Evolutionary conservation across 2,113 vertebrate genomes (phyloP), one percentile per base, ranked within the genome.

Genomic region (Zosterops borbonicus): DNA sequence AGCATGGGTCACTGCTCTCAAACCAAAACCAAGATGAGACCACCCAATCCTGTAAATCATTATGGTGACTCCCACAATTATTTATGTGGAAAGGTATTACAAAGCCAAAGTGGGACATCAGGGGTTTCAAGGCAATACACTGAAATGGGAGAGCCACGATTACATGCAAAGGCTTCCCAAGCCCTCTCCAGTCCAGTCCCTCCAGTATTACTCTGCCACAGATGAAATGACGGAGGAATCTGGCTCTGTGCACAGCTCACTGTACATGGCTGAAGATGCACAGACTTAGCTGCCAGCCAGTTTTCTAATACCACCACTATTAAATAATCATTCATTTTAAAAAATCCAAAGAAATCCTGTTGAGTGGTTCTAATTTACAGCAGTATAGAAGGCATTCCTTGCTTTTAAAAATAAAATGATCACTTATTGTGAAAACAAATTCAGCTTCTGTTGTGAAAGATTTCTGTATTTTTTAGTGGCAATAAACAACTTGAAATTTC

Each of bases 401-500:
- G 62, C 44, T 83, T 91, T 71, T 53, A 73, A 91, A 85, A 79
- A 60, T 58, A 76, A 71, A 87, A 58, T 11, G 2, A 56, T 42
- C 5, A 6, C 9, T 65, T 77, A 42, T 21, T 85, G 35, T 29
- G 27, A 70, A 84, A 89, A 79, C 12, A 91, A 81, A 71, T 59
- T 29, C 65, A 87, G 21, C 13, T 71, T 87, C 74, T 68, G 13
- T 56, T 62, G 58, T 4, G 6, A 69, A 89, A 84, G n/a, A 83
- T 28, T 14, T 27, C 42, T n/a, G 1, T 33, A 17, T 62, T 49
- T 87, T 89, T 79, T 53, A 62, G 19, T 69, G 67, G 85, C 74
- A 91, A 69, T 73, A 89, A 94, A 41, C 53, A 87, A 68, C 29
- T 84, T 92, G 50, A 84, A 65, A 82, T 90, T 91, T 92, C 67